Conservation (phyloP, 2,797 vertebrate genomes). For the Paratrypauchen microcephalus region DNA sequence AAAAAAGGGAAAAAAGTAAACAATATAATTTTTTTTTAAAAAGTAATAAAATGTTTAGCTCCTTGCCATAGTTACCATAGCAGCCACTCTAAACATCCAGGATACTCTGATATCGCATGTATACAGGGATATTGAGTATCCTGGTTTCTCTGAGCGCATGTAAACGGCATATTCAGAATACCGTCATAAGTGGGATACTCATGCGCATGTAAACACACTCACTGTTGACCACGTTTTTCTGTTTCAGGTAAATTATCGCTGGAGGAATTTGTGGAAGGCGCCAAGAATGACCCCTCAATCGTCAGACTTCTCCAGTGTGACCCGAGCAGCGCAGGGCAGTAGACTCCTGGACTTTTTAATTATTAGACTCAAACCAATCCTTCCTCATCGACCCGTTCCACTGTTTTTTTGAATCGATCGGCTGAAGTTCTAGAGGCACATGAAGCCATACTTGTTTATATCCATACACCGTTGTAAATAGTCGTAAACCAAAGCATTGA, state of each 20-base stretch:
- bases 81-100: too few relatives aligned
- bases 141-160: too few relatives aligned
- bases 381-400: slow-evolving; percentile 42
- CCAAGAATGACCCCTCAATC: slow-evolving; percentile 94
- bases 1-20: too few relatives aligned
- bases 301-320: slow-evolving; percentile 97
- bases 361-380: slow-evolving; percentile 48
- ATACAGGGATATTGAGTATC: too few relatives aligned
- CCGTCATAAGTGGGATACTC: too few relatives aligned
- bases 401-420: slow-evolving; percentile 29
- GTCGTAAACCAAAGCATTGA: slow-evolving; percentile 34
- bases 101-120: too few relatives aligned
- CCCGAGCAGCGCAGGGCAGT: slow-evolving; percentile 94
- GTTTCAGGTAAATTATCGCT: slow-evolving; percentile 91
- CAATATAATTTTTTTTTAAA: too few relatives aligned
- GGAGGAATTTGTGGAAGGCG: slow-evolving; percentile 96
- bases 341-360: slow-evolving; percentile 63
- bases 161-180: too few relatives aligned
- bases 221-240: not conserved
- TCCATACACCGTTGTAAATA: slow-evolving; percentile 22
- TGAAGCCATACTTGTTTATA: slow-evolving; percentile 9
- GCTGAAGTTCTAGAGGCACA: slow-evolving; percentile 43
- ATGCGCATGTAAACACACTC: not conserved
- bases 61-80: too few relatives aligned
- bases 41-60: too few relatives aligned